Evolutionary conservation across 2,113 vertebrate genomes (phyloP).

Genomic region (Mesoclemmys tuberculata): DNA sequence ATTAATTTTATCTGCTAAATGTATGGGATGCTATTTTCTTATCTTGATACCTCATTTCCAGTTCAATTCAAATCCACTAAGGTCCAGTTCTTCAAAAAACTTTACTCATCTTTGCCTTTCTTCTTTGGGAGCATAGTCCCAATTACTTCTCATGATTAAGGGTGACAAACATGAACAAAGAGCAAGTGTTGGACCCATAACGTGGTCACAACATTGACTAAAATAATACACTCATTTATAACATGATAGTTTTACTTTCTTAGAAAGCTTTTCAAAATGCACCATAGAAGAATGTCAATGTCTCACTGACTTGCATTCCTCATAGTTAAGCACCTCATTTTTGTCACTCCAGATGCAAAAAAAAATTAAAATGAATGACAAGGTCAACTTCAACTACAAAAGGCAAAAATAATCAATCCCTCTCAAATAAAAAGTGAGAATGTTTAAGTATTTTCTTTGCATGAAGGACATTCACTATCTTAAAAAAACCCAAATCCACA

Average conservation of each 20-base stretch:
- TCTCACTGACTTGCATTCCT: neutral
- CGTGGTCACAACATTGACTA: neutral
- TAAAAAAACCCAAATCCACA: neutral
- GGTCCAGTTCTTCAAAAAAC: neutral
- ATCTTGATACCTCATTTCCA: neutral
- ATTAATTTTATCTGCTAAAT: neutral
- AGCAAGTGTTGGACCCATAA: neutral
- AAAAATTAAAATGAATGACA: neutral
- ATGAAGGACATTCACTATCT: neutral
- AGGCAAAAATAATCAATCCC: neutral
- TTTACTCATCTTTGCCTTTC: neutral
- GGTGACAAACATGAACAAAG: neutral
- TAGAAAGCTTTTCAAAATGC: neutral
- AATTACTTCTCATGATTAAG: neutral
- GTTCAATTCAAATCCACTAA: neutral
- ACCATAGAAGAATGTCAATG: neutral
- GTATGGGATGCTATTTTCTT: neutral
- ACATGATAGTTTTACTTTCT: neutral
- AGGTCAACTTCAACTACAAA: neutral
- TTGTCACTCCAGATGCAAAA: neutral
- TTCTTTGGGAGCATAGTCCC: neutral
- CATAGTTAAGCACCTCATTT: neutral
- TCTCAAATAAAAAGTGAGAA: neutral
- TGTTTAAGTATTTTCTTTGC: neutral
- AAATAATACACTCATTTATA: neutral